Conservation (phyloP, 2,797 vertebrate species). For the Cirrhinus molitorella region DNA sequence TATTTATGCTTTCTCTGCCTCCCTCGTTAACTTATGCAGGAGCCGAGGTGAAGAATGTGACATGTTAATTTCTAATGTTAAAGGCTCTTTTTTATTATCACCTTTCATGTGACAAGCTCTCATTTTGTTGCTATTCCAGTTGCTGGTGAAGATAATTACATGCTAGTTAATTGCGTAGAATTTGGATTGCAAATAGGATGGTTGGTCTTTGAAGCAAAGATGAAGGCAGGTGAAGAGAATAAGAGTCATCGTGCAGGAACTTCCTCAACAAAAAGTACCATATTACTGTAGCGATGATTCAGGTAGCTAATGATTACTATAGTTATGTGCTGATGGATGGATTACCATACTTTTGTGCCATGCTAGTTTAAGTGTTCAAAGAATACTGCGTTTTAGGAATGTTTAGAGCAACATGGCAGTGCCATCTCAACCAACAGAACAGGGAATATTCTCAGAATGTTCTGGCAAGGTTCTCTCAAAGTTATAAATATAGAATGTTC, state of each 20-base stretch:
- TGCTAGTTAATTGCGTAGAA: constrained; percentile 66
- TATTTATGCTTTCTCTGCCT: constrained; percentile 40
- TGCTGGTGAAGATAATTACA: constrained; percentile 64
- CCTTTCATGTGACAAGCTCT: constrained; percentile 64
- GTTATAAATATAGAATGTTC: not conserved
- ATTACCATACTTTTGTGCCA: not conserved
- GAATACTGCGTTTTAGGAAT: not conserved
- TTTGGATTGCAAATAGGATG: constrained; percentile 62
- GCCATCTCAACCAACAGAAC: not conserved
- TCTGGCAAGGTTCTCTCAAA: not conserved
- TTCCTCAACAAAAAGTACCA: constrained; percentile 7
- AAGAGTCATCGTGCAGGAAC: constrained; percentile 1
- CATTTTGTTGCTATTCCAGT: constrained; percentile 66
- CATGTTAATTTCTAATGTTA: constrained; percentile 64
- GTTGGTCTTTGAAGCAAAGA: constrained; percentile 58
- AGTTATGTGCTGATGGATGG: not conserved
- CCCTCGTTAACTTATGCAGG: constrained; percentile 51
- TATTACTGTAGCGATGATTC: not conserved
- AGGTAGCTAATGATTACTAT: constrained; percentile 5
- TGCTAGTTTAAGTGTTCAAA: not conserved
- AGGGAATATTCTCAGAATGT: not conserved
- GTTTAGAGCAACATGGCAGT: not conserved
- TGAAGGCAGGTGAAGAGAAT: constrained; percentile 61
- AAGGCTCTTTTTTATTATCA: constrained; percentile 67
- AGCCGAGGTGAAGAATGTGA: constrained; percentile 56